phyloP scores from a whole-genome alignment of 2,888 invertebrate species.

The Mellilla xanthometata region DNA sequence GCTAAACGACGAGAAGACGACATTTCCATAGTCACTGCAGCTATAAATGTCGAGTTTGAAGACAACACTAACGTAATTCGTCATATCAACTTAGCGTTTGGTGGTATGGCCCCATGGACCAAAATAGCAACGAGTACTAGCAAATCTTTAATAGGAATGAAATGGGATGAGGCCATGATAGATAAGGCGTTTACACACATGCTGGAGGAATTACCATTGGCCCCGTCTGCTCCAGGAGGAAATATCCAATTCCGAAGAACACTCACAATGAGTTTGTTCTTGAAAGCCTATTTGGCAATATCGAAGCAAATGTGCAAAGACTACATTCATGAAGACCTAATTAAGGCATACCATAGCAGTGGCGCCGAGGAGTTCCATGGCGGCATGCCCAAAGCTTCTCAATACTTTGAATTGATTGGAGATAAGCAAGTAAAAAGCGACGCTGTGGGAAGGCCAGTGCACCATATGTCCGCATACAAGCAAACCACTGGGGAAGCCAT shows the following conservation, averaged over 20 bases:
- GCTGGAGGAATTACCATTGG: conserved; percentile 89
- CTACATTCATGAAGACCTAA: conserved; percentile 59
- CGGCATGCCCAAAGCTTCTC: conserved; percentile 85
- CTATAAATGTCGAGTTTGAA: conserved; percentile 86
- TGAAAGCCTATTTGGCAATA: conserved; percentile 87
- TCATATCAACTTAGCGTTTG: conserved; percentile 88
- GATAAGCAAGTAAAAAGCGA: conserved; percentile 84
- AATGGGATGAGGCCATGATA: conserved; percentile 87
- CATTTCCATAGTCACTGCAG: conserved; percentile 93
- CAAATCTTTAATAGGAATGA: conserved; percentile 79
- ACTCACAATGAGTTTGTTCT: conserved; percentile 89
- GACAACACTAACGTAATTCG: conserved; percentile 76
- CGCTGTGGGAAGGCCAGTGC: conserved; percentile 90
- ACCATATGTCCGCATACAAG: conserved; percentile 92
- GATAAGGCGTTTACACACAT: conserved; percentile 85
- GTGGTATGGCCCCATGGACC: conserved; percentile 97
- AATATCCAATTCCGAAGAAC: conserved; percentile 90
- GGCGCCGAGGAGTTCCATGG: conserved; percentile 83
- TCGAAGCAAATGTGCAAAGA: conserved; percentile 75
- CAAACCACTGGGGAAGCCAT: conserved; percentile 96
- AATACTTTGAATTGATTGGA: conserved; percentile 83
- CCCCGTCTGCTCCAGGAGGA: conserved; percentile 91
- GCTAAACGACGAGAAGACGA: conserved; percentile 94
- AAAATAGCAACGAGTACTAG: conserved; percentile 89
- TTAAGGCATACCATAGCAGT: conserved; percentile 75